Evolutionary conservation across 1,140 invertebrate species (phyloP).

Genomic region (Drosophila sproati): DNA sequence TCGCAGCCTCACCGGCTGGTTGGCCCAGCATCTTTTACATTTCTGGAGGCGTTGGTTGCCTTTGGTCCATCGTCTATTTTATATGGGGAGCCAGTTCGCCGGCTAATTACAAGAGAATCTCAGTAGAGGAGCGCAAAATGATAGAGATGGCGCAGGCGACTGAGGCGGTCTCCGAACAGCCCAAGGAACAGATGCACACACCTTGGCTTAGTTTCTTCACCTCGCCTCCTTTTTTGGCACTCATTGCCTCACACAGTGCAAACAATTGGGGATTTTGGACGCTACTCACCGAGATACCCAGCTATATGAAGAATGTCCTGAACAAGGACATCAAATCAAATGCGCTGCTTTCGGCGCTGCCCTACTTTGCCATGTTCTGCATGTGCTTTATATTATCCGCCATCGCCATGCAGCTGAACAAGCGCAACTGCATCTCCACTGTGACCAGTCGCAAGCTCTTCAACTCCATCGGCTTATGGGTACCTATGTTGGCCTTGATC

Average conservation of each 20-base stretch:
- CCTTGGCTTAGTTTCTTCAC: slow-evolving; percentile 92
- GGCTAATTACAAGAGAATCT: slow-evolving; percentile 86
- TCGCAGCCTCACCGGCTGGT: slow-evolving; percentile 88
- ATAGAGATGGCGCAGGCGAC: slow-evolving; percentile 85
- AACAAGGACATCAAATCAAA: slow-evolving; percentile 91
- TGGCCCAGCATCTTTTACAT: slow-evolving; percentile 93
- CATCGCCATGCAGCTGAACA: slow-evolving; percentile 86
- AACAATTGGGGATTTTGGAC: slow-evolving; percentile 98
- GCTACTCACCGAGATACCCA: slow-evolving; percentile 95
- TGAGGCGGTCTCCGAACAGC: slow-evolving; percentile 36
- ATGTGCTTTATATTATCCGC: slow-evolving; percentile 87
- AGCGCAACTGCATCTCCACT: slow-evolving; percentile 86
- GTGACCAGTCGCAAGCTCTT: slow-evolving; percentile 88
- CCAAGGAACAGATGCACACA: slow-evolving; percentile 52
- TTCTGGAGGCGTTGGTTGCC: slow-evolving; percentile 88
- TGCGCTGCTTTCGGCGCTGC: slow-evolving; percentile 91
- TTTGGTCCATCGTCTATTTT: slow-evolving; percentile 88
- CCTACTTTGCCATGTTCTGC: slow-evolving; percentile 91
- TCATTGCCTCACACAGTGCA: slow-evolving; percentile 92
- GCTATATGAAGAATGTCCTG: slow-evolving; percentile 94
- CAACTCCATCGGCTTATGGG: slow-evolving; percentile 88
- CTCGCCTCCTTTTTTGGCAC: slow-evolving; percentile 92
- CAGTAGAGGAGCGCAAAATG: slow-evolving; percentile 87
- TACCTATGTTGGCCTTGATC: slow-evolving; percentile 88
- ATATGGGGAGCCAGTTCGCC: slow-evolving; percentile 89